These are phyloP conservation scores for Acleris cristana DNA, from an alignment of 2,888 invertebrate species.

Conservation along the genomic window DNA sequence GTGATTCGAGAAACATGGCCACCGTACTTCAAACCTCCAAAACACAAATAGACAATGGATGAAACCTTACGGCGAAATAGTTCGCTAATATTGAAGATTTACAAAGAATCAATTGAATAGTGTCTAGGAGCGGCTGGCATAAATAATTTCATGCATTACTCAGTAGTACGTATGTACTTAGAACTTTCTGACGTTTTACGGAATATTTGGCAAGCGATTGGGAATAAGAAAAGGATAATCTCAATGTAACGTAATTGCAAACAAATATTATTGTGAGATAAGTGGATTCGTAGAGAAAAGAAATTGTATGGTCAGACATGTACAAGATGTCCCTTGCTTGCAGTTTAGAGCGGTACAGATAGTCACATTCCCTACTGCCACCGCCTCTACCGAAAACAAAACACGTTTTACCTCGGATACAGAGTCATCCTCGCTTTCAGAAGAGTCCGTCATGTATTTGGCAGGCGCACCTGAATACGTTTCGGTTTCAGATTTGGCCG, in stretches of 20 bases:
- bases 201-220: constrained; percentile 82
- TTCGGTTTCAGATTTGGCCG: constrained; percentile 93
- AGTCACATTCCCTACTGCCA: constrained; percentile 82
- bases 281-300: constrained; percentile 61
- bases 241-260: constrained; percentile 64
- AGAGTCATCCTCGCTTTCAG: constrained; percentile 98
- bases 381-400: constrained; percentile 82
- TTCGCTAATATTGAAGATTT: constrained; percentile 59
- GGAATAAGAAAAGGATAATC: constrained; percentile 68
- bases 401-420: constrained; percentile 94
- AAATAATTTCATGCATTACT: constrained; percentile 81
- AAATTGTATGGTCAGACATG: constrained; percentile 71
- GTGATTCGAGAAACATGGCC: constrained; percentile 82
- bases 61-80: constrained; percentile 62
- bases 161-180: constrained; percentile 81
- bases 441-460: constrained; percentile 96
- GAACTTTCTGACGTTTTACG: constrained; percentile 84
- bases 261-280: constrained; percentile 55
- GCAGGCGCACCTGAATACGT: constrained; percentile 93
- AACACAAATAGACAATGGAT: constrained; percentile 78
- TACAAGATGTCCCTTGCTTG: constrained; percentile 88
- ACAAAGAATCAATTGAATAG: constrained; percentile 73
- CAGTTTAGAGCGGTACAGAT: constrained; percentile 85
- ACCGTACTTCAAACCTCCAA: constrained; percentile 72
- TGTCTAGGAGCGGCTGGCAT: constrained; percentile 73